Conservation (phyloP, 2,113 vertebrate genomes). For the Etheostoma cragini region DNA sequence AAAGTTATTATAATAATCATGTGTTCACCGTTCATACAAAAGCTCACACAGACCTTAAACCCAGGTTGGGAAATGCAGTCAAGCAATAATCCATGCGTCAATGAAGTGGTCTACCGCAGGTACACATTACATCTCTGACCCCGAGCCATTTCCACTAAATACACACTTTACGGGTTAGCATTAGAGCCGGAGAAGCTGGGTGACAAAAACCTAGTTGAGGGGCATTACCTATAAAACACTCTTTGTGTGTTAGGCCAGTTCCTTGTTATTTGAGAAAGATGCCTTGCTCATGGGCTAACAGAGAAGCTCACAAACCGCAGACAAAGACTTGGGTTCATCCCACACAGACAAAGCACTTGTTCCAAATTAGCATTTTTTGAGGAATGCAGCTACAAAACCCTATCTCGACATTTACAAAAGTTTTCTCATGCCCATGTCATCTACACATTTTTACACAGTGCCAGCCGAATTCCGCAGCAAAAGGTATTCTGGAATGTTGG, state of each 20-base stretch:
- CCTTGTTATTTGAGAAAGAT: conserved; percentile 65
- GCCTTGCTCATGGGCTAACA: conserved; percentile 73
- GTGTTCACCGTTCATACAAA: background rate
- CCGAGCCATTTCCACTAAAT: conserved; percentile 16
- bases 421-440: conserved; percentile 46
- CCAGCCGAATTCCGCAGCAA: conserved; percentile 54
- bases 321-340: conserved; percentile 73
- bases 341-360: conserved; percentile 73
- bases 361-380: conserved; percentile 53
- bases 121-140: background rate
- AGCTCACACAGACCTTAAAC: background rate
- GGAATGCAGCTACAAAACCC: conserved; percentile 79
- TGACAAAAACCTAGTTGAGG: conserved; percentile 38
- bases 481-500: conserved; percentile 65
- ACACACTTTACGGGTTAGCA: conserved; percentile 3
- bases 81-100: background rate
- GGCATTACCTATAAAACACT: conserved; percentile 40
- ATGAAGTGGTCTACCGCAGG: background rate
- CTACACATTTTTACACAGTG: conserved; percentile 51
- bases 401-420: conserved; percentile 56
- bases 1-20: background rate
- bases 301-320: conserved; percentile 63
- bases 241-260: conserved; percentile 39
- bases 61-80: background rate
- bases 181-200: conserved; percentile 15